A percentile compares a stretch with the other conserved stretches of the same genome.
Conservation (phyloP, 2,797 vertebrate genomes). For the Steatocranus sp. region DNA sequence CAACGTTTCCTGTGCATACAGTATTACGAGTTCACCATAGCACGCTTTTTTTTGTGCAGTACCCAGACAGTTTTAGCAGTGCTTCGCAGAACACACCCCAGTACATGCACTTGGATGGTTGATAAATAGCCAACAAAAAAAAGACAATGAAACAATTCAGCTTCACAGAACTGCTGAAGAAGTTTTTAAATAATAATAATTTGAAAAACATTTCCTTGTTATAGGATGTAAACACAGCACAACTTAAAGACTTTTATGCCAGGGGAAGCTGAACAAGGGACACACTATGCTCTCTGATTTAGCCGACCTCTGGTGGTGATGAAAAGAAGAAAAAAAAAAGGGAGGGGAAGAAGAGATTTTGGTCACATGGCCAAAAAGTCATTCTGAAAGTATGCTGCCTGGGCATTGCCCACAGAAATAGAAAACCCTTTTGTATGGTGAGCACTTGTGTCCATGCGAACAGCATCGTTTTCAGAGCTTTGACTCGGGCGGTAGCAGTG, state of each 20-base stretch:
- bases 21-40: not conserved
- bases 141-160: not conserved
- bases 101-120: not conserved
- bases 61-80: not conserved
- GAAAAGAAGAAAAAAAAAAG: not conserved
- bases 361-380: constrained; percentile 66
- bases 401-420: constrained; percentile 16
- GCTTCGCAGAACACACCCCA: not conserved
- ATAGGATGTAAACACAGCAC: not conserved
- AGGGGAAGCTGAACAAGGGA: constrained; percentile 45
- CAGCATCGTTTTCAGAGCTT: constrained; percentile 27
- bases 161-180: not conserved
- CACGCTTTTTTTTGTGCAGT: not conserved
- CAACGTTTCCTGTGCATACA: constrained; percentile 39
- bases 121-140: not conserved
- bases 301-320: constrained; percentile 19
- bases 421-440: not conserved
- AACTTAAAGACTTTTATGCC: constrained; percentile 1
- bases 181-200: not conserved
- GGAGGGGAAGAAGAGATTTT: constrained; percentile 21
- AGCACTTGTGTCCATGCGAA: not conserved
- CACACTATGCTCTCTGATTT: constrained; percentile 36
- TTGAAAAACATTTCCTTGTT: not conserved
- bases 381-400: constrained; percentile 54
- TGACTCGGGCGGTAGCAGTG: not conserved